Percentiles rank a stretch among this genome's conserved stretches.
These are phyloP conservation scores for Noturus placidus DNA, from an alignment of 2,113 vertebrate species.

Conservation along the genomic window DNA sequence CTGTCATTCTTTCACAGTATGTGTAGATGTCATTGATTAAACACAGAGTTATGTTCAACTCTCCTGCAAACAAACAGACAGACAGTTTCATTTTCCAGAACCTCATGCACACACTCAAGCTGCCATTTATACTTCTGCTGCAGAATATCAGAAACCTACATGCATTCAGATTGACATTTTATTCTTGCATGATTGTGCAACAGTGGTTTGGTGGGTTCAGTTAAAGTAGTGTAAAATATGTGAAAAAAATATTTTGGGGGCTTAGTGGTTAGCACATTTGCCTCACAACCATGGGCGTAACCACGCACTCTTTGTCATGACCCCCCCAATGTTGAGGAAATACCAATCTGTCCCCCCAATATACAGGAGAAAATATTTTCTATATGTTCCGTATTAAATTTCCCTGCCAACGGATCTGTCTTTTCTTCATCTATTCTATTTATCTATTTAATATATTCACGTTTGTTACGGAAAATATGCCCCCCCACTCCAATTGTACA, in stretches of 20 bases:
- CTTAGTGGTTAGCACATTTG: too few species aligned
- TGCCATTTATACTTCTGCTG: neutral
- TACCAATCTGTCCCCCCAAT: too few species aligned
- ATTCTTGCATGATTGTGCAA: neutral
- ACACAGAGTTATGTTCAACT: neutral
- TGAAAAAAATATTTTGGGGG: neutral
- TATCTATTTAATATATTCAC: too few species aligned
- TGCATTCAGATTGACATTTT: neutral
- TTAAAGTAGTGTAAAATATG: neutral
- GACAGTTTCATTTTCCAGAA: neutral
- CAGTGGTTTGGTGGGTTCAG: neutral
- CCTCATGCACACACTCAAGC: neutral
- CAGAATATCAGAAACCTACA: neutral
- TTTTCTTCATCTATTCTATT: too few species aligned
- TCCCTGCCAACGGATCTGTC: too few species aligned
- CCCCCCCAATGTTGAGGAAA: too few species aligned
- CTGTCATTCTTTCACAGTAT: neutral
- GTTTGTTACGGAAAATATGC: too few species aligned
- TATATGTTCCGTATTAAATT: too few species aligned
- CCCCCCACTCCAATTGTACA: too few species aligned
- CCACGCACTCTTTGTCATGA: too few species aligned
- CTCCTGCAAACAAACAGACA: neutral
- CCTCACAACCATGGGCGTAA: too few species aligned
- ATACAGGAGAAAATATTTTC: too few species aligned
- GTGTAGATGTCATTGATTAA: neutral